phyloP scores from a whole-genome alignment of 1,140 invertebrate genomes.

The Euwallacea similis region DNA sequence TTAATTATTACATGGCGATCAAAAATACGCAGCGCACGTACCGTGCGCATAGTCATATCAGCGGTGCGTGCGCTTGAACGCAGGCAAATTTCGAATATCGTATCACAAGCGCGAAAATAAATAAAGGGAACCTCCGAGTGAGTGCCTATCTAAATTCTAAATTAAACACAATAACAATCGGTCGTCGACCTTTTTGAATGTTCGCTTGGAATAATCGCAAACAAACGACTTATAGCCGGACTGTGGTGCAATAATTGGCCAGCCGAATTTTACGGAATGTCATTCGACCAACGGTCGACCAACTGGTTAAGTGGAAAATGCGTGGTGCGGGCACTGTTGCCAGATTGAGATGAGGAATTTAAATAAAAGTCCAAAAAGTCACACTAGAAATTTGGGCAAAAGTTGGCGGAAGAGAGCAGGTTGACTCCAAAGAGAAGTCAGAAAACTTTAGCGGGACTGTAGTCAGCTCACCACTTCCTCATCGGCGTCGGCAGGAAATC shows the following conservation, averaged over 20 bases:
- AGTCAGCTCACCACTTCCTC: no score
- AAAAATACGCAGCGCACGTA: not conserved
- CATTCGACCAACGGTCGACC: not conserved
- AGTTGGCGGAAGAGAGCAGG: no score
- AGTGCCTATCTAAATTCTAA: not conserved
- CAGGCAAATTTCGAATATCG: not conserved
- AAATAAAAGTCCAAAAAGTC: no score
- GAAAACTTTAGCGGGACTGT: no score
- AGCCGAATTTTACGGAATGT: constrained; percentile 13
- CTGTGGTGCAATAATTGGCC: constrained; percentile 22
- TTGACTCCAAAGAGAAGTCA: no score
- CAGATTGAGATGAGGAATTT: not conserved
- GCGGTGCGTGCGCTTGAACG: no score
- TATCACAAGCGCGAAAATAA: constrained; percentile 9
- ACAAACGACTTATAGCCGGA: not conserved
- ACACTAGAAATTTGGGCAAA: no score
- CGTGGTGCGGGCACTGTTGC: constrained; percentile 5
- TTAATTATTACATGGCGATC: not conserved
- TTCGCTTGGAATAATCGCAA: constrained; percentile 21
- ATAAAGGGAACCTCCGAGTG: not conserved
- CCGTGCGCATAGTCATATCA: not conserved
- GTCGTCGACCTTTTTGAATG: constrained; percentile 11
- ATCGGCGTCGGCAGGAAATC: no score
- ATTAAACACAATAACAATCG: constrained; percentile 21
- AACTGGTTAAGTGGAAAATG: not conserved